Base-by-base conservation (phyloP, 1,140 invertebrate genomes). In the Oryctes rhinoceros region DNA sequence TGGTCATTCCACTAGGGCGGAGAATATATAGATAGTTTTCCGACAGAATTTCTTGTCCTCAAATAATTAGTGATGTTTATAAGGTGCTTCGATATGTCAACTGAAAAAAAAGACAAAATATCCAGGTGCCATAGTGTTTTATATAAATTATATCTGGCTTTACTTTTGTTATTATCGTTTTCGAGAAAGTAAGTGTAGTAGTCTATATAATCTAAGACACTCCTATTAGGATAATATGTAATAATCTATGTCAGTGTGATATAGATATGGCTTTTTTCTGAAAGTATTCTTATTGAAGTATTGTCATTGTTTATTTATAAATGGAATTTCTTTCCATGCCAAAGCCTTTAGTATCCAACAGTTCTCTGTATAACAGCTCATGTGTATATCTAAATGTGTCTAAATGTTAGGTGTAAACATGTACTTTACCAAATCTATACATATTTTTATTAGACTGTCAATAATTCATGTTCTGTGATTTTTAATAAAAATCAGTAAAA, bases 391-490 rank as follows among this genome's bases (percentile, higher is more conserved):
- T 7, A 44, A 0, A 44, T 5, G 39, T 44, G 1, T 44, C 39
- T 44, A 44, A 44, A 9, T 71, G 65, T 71, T 20, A 71, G 35
- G 13, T 37, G 65, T 67, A 35, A 15, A 18, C 18, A 59, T 24
- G 20, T 35, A 71, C 24, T 71, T 71, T 71, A 71, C 65, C 65
- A 71, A 71, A 71, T 24, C 10, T 71, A 71, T 35, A 13, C 9
- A 71, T 71, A 71, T 71, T 71, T 71, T 71, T 71, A 24, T 71
- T 71, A 71, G 65, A 71, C 65, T 71, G 65, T 71, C 65, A 71
- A 15, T 59, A 59, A n/a, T 18, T 59, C 15, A 71, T 71, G 65
- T 71, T 71, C 65, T 71, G 65, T 71, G 65, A 71, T 71, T 71
- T 71, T 71, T 71, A 71, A 71, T 71, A 71, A 71, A 71, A 10